Base-by-base conservation (phyloP, 2,113 vertebrate genomes). In the Odontesthes bonariensis region DNA sequence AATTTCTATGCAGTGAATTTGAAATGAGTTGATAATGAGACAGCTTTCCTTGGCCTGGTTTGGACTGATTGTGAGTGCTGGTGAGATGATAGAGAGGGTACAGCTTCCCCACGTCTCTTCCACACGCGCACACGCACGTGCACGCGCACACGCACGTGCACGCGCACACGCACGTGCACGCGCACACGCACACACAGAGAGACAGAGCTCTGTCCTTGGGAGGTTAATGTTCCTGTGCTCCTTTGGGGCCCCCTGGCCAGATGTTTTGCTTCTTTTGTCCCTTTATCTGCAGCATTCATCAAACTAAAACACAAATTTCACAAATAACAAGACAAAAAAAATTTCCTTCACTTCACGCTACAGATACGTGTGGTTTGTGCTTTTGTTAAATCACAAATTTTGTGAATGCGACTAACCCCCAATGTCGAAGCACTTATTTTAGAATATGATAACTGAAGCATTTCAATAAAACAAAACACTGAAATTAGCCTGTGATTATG, bases 271-370 rank as follows among this genome's bases (percentile, higher is more conserved):
- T 19, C 62, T 22, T 12, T 58, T 38, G 73, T 65, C 73, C 55
- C 51, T 6, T 67, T 59, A 72, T 69, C 47, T 74, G 73, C 9
- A n/a, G 54, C 66, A 75, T 83, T 75, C 60, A 70, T 89, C 74
- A 81, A 8, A 22, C 13, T 31, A 11, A 6, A 56, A 55, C 66
- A 23, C 54, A 46, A 52, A 69, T 19, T n/a, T 58, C 35, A 2
- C 27, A 27, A 27, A 27, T 27, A 27, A 27, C 27, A 27, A 27
- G 27, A 27, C 27, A 27, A 27, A 27, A 27, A 2, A 3, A 27
- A 22, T 35, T 23, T 27, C 6, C 19, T 19, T 31, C 23, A 5
- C 19, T 58, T n/a, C 9, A 33, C 67, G 35, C 19, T 16, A 49
- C 47, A 72, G 57, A 17, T 42, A 27, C 19, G 23, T 11, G 38